Percentiles rank a stretch among this genome's conserved stretches.
Evolutionary conservation across 2,113 vertebrate genomes (phyloP).

Genomic region (Gallinago undulata): DNA sequence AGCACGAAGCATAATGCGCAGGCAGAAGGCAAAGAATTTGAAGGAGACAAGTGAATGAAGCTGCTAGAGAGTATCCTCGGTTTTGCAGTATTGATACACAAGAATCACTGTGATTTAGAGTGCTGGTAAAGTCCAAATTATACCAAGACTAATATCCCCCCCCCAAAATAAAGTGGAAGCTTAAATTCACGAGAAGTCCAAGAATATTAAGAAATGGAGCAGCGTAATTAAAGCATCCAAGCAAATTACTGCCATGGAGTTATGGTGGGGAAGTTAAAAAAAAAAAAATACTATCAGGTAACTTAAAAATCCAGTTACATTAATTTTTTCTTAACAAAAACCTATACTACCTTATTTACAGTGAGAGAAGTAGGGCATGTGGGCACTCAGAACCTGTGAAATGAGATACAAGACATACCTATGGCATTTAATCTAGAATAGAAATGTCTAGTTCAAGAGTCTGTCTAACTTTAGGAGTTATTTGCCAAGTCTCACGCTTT

Average conservation of each 20-base stretch:
- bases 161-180: not conserved
- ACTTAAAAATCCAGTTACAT: not conserved
- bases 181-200: not conserved
- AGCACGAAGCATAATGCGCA: not conserved
- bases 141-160: not conserved
- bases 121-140: not conserved
- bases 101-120: not conserved
- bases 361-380: not conserved
- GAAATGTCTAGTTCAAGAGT: not conserved
- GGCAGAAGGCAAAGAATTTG: not conserved
- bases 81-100: not conserved
- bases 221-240: not conserved
- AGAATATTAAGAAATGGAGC: not conserved
- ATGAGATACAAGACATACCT: not conserved
- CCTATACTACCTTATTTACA: not conserved
- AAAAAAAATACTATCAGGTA: not conserved
- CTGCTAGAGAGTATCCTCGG: not conserved
- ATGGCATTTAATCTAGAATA: not conserved
- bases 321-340: not conserved
- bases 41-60: too few species aligned
- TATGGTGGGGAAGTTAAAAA: not conserved
- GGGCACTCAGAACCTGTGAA: not conserved
- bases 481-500: not conserved
- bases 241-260: not conserved
- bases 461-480: not conserved